Percentiles rank a stretch among this genome's conserved stretches.
phyloP scores from a whole-genome alignment of 37 sponge, comb jelly and placozoan species.

The Hexactinellida sp. region DNA sequence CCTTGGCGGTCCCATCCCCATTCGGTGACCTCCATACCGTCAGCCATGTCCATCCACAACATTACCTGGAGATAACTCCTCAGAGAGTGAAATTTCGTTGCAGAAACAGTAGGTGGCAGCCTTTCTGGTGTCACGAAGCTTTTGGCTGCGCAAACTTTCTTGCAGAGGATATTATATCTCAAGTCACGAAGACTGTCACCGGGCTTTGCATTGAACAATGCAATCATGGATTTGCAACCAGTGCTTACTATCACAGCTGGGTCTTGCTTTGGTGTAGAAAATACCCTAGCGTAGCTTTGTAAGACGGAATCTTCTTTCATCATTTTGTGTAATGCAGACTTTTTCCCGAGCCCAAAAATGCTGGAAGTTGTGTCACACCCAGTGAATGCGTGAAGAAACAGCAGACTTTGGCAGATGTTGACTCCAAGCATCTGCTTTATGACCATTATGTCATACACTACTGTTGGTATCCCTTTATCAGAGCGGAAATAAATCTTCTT shows the following conservation, averaged over 20 bases:
- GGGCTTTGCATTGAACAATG: slow-evolving; percentile 28
- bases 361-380: slow-evolving; percentile 34
- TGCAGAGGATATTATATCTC: slow-evolving; percentile 25
- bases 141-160: slow-evolving; percentile 30
- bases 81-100: slow-evolving; percentile 28
- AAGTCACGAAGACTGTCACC: slow-evolving; percentile 16
- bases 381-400: slow-evolving; percentile 30
- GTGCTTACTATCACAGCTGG: too few species aligned
- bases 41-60: too few species aligned
- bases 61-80: slow-evolving; percentile 26
- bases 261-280: too few species aligned
- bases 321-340: slow-evolving; percentile 17
- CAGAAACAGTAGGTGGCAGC: slow-evolving; percentile 32
- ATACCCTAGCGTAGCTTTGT: too few species aligned
- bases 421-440: too few species aligned
- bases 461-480: slow-evolving; percentile 8
- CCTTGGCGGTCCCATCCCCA: too few species aligned
- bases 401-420: background rate
- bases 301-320: too few species aligned
- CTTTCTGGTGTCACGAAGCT: slow-evolving; percentile 12
- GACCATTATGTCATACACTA: too few species aligned
- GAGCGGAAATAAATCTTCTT: slow-evolving; percentile 25
- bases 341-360: slow-evolving; percentile 31
- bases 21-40: too few species aligned
- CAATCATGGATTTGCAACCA: too few species aligned